phyloP scores from a whole-genome alignment of 2,113 vertebrate species.

The Lota lota region DNA sequence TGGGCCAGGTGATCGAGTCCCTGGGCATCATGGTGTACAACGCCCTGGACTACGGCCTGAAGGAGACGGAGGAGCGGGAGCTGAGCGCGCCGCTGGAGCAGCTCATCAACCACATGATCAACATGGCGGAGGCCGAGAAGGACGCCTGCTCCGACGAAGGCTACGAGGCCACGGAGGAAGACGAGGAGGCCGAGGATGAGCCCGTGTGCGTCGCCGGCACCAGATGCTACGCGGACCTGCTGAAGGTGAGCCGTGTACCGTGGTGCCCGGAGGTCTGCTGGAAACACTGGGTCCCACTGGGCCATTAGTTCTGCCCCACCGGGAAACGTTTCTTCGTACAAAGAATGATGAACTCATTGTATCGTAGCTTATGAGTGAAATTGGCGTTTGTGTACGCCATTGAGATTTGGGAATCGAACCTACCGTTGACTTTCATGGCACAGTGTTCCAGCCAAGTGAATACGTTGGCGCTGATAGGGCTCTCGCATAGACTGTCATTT shows the following conservation, averaged over 20 bases:
- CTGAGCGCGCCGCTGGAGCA: constrained; percentile 92
- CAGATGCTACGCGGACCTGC: constrained; percentile 84
- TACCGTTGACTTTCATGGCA: too few relatives aligned
- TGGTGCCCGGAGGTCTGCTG: too few relatives aligned
- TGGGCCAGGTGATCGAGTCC: constrained; percentile 90
- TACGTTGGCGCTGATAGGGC: too few relatives aligned
- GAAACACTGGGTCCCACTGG: too few relatives aligned
- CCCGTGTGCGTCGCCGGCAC: constrained; percentile 62
- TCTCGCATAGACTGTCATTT: too few relatives aligned
- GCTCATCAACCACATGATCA: constrained; percentile 95
- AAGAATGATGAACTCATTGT: too few relatives aligned
- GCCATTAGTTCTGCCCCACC: too few relatives aligned
- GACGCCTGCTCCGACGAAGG: constrained; percentile 86
- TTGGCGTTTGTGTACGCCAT: too few relatives aligned
- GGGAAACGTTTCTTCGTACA: too few relatives aligned
- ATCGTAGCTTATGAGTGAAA: too few relatives aligned
- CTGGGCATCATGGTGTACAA: constrained; percentile 98
- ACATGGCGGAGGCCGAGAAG: constrained; percentile 77
- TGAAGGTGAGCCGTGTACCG: constrained; percentile 76
- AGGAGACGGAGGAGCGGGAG: constrained; percentile 94
- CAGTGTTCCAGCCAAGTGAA: too few relatives aligned
- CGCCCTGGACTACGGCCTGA: constrained; percentile 94
- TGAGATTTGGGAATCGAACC: too few relatives aligned
- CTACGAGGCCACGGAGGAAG: constrained; percentile 91
- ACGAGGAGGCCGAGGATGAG: constrained; percentile 75